Percentiles rank a stretch among this genome's conserved stretches.
Evolutionary conservation across 2,113 vertebrate species (phyloP).

Genomic region (Brachyhypopomus occidentalis): DNA sequence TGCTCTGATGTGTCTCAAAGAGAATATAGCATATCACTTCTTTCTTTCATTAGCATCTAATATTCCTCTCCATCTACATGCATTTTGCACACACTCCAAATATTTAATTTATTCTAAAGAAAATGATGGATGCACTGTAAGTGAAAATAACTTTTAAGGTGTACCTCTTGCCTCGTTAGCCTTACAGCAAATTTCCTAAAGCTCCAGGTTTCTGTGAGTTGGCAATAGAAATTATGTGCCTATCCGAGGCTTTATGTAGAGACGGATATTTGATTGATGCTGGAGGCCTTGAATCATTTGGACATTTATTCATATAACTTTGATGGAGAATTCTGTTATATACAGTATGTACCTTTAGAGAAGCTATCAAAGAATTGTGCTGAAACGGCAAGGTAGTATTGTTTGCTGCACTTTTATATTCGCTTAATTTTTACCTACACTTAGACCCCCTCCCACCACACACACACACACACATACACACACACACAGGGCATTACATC

Average conservation of each 20-base stretch:
- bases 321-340: not conserved
- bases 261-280: not conserved
- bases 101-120: slow-evolving; percentile 45
- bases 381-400: no score
- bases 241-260: not conserved
- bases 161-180: slow-evolving; percentile 23
- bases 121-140: slow-evolving; percentile 40
- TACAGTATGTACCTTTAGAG: not conserved
- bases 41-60: no score
- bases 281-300: not conserved
- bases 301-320: not conserved
- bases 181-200: slow-evolving; percentile 13
- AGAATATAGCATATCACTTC: slow-evolving; percentile 17
- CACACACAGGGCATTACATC: no score
- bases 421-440: no score
- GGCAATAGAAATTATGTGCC: not conserved
- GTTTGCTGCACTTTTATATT: no score
- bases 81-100: slow-evolving; percentile 40
- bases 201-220: not conserved
- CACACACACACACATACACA: no score
- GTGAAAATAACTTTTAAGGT: slow-evolving; percentile 39
- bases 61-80: not conserved
- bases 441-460: no score
- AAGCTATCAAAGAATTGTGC: not conserved
- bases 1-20: not conserved